Conservation (phyloP, 2,113 vertebrate genomes). For the Tenrec ecaudatus region DNA sequence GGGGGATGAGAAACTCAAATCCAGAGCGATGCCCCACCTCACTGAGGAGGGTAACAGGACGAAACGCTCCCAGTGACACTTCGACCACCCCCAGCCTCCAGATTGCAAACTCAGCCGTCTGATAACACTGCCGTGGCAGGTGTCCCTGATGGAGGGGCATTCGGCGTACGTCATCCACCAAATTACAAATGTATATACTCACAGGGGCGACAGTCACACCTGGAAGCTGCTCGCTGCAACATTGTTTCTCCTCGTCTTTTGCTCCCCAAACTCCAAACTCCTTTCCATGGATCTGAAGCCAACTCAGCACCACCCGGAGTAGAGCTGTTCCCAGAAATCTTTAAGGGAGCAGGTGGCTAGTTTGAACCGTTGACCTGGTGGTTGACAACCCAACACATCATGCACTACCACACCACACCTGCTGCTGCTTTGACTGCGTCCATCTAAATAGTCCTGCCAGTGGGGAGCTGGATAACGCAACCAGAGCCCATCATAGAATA, state of each 20-base stretch:
- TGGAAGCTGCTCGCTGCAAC: neutral
- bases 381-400: too few relatives aligned
- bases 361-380: too few relatives aligned
- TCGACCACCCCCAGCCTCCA: neutral
- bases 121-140: rapidly evolving
- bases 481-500: neutral
- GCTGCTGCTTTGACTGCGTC: too few relatives aligned
- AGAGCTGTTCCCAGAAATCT: too few relatives aligned
- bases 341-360: too few relatives aligned
- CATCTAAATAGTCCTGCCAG: too few relatives aligned
- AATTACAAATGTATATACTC: neutral
- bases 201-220: neutral
- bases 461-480: neutral
- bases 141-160: neutral
- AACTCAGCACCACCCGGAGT: too few relatives aligned
- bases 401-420: too few relatives aligned
- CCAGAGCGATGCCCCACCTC: neutral
- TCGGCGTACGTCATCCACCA: neutral
- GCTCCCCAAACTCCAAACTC: too few relatives aligned
- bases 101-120: neutral
- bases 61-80: neutral
- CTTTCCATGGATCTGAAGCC: too few relatives aligned
- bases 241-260: neutral
- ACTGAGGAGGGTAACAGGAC: rapidly evolving
- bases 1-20: rapidly evolving